These are phyloP conservation scores for Leptinotarsa defecta DNA, from an alignment of 1,140 invertebrate species.

Conservation along the genomic window DNA sequence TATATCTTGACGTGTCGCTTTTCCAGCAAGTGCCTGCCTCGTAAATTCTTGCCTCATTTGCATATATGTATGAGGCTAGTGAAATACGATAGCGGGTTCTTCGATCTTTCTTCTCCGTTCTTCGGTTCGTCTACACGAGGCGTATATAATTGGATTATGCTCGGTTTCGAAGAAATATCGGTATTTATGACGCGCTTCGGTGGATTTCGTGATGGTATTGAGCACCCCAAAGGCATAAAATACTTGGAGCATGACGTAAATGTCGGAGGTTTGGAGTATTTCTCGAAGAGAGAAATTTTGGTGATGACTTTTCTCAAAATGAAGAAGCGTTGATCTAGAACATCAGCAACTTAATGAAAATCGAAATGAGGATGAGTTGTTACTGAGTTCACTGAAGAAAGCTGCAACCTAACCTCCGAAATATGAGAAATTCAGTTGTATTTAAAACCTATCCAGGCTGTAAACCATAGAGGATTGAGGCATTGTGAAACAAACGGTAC, in stretches of 20 bases:
- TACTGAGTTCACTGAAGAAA: too few relatives aligned
- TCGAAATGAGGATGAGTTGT: too few relatives aligned
- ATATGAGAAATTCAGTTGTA: too few relatives aligned
- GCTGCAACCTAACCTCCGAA: too few relatives aligned
- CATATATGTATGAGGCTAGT: constrained; percentile 32
- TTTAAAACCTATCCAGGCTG: too few relatives aligned
- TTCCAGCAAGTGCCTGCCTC: constrained; percentile 39
- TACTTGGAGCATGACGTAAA: not conserved
- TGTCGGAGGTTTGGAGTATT: too few relatives aligned
- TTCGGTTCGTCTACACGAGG: constrained; percentile 20
- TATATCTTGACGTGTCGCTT: constrained; percentile 46
- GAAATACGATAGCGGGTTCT: constrained; percentile 18
- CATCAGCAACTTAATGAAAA: too few relatives aligned
- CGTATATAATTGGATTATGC: constrained; percentile 35
- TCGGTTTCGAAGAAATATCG: not conserved
- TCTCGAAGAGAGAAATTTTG: too few relatives aligned
- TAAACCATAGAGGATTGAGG: too few relatives aligned
- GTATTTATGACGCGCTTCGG: not conserved
- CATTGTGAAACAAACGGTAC: too few relatives aligned
- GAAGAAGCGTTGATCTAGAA: too few relatives aligned
- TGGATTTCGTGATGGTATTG: not conserved
- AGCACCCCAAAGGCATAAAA: not conserved
- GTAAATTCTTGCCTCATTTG: constrained; percentile 44
- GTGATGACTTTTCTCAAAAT: too few relatives aligned
- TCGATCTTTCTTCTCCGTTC: not conserved